These are phyloP conservation scores for Masnerella sp. DNA, from an alignment of 2,888 invertebrate genomes.

Conservation along the genomic window DNA sequence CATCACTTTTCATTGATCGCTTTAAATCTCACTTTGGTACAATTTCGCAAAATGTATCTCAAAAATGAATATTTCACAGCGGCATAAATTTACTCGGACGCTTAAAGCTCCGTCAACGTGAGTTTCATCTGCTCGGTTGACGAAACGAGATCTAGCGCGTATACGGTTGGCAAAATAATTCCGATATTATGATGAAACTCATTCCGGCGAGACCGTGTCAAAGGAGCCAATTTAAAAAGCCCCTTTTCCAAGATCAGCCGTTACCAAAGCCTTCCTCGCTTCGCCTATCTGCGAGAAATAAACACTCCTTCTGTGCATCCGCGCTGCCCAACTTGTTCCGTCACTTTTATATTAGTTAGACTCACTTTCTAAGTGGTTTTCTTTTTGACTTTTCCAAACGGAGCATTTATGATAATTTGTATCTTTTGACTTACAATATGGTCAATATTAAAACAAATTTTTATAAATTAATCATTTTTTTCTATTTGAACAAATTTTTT, in stretches of 20 bases:
- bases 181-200: slow-evolving; percentile 75
- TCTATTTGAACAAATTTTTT: background rate
- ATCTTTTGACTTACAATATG: no score
- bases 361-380: background rate
- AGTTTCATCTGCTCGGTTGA: slow-evolving; percentile 48
- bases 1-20: no score
- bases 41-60: slow-evolving; percentile 28
- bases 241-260: slow-evolving; percentile 75
- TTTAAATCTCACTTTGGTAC: no score
- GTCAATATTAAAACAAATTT: background rate
- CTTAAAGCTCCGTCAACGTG: slow-evolving; percentile 24
- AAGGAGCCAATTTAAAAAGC: slow-evolving; percentile 77
- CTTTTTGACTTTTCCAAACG: background rate
- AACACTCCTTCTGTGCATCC: slow-evolving; percentile 59
- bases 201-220: slow-evolving; percentile 74
- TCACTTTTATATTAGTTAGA: slow-evolving; percentile 50
- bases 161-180: slow-evolving; percentile 70
- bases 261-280: slow-evolving; percentile 56
- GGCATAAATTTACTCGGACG: slow-evolving; percentile 4
- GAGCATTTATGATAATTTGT: no score
- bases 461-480: background rate
- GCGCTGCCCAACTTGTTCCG: slow-evolving; percentile 74
- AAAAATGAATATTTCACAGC: slow-evolving; percentile 29
- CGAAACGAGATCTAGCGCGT: slow-evolving; percentile 41
- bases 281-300: slow-evolving; percentile 53